Conservation (phyloP, 2,888 invertebrate genomes). For the Philonicus albiceps region DNA sequence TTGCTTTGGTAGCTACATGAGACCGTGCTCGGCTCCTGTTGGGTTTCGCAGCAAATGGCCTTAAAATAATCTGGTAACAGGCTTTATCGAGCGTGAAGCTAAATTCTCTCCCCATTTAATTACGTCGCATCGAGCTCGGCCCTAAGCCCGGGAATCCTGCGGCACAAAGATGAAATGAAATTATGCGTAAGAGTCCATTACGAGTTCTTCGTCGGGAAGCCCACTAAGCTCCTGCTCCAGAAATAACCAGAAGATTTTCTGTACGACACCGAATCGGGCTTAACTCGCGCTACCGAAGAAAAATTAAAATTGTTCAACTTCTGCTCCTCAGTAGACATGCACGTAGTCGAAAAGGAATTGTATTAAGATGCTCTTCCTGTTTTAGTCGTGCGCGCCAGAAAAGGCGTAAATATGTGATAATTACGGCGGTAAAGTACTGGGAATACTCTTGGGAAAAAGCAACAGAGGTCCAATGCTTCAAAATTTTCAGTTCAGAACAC, state of each 20-base stretch:
- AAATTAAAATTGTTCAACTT: neutral
- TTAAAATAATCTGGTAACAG: conserved; percentile 27
- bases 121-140: neutral
- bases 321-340: neutral
- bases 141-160: neutral
- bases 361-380: neutral
- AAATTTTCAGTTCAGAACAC: neutral
- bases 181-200: conserved; percentile 26
- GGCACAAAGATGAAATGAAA: conserved; percentile 21
- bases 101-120: conserved; percentile 31
- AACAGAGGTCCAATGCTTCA: neutral
- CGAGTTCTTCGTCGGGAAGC: neutral
- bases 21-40: neutral
- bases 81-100: conserved; percentile 13
- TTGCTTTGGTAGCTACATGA: neutral
- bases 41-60: neutral
- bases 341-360: neutral
- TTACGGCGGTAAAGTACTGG: neutral
- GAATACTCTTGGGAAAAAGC: neutral
- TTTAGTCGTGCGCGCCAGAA: neutral
- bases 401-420: conserved; percentile 10
- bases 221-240: neutral
- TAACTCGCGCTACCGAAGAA: neutral
- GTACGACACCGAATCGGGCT: neutral
- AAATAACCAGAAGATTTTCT: neutral